Percentiles rank a stretch among this genome's conserved stretches.
phyloP scores from a whole-genome alignment of 1,140 invertebrate species.

The Drosophila auraria region DNA sequence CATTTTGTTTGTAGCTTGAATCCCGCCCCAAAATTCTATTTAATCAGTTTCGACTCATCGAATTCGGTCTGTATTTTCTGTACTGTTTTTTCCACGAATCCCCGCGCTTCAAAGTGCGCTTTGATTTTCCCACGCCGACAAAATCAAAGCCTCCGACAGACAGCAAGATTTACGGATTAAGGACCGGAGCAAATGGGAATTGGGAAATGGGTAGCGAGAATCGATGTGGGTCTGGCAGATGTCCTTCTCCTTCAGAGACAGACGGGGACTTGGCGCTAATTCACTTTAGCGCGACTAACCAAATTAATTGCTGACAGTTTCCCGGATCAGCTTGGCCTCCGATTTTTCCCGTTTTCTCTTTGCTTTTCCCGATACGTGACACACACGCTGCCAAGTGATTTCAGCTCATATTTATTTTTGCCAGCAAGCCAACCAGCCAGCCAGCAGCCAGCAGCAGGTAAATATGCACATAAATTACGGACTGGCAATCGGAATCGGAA shows the following conservation, averaged over 20 bases:
- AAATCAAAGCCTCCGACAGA: slow-evolving; percentile 63
- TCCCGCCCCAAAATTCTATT: too few species aligned
- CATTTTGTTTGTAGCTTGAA: not conserved
- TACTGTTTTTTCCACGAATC: slow-evolving; percentile 11
- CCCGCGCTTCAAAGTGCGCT: slow-evolving; percentile 52
- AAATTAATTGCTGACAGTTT: slow-evolving; percentile 80
- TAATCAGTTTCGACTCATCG: not conserved
- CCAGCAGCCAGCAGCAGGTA: not conserved
- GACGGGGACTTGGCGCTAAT: slow-evolving; percentile 61
- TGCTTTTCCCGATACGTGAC: slow-evolving; percentile 17
- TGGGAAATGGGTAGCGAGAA: slow-evolving; percentile 10
- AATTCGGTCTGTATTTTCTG: slow-evolving; percentile 1
- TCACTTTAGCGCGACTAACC: slow-evolving; percentile 70
- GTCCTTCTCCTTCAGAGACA: not conserved
- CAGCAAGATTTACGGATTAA: slow-evolving; percentile 25
- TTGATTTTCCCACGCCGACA: slow-evolving; percentile 52
- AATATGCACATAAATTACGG: slow-evolving; percentile 75
- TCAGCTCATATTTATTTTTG: slow-evolving; percentile 26
- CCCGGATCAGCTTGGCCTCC: slow-evolving; percentile 24
- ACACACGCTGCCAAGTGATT: slow-evolving; percentile 14
- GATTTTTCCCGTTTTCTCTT: not conserved
- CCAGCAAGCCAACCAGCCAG: not conserved
- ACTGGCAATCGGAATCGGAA: not conserved
- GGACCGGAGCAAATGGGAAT: not conserved
- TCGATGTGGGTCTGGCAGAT: slow-evolving; percentile 31